Evolutionary conservation across 2,797 vertebrate species (phyloP).

Genomic region (Lepilemur ruficaudatus): DNA sequence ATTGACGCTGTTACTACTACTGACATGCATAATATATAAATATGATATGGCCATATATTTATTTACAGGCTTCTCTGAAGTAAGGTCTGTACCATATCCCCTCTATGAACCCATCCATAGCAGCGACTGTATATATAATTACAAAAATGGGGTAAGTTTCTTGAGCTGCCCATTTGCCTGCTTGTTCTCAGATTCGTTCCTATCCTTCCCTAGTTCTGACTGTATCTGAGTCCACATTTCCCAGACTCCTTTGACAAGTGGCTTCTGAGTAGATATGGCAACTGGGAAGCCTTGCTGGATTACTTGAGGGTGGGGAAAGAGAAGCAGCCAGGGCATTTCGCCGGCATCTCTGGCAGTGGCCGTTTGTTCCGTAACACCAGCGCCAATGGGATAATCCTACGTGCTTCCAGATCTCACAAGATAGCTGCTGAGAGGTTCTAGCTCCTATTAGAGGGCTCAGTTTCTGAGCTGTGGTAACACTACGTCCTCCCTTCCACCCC

Average conservation of each 20-base stretch:
- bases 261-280: not conserved
- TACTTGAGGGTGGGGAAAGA: not conserved
- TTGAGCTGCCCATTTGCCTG: not conserved
- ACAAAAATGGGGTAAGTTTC: not conserved
- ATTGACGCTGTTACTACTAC: not conserved
- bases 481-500: not conserved
- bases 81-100: not conserved
- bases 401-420: not conserved
- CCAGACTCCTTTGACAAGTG: not conserved
- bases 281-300: not conserved
- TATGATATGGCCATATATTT: not conserved
- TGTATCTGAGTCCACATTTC: not conserved
- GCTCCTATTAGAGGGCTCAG: not conserved
- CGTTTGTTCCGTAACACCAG: not conserved
- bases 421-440: not conserved
- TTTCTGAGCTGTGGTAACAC: not conserved
- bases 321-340: not conserved
- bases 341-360: not conserved
- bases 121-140: not conserved
- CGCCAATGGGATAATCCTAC: not conserved
- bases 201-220: not conserved
- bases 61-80: constrained; percentile 36
- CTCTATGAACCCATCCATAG: not conserved
- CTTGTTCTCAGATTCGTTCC: not conserved
- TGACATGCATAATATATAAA: not conserved